Conservation (phyloP, 2,888 invertebrate genomes). For the Neocrepidodera transversa region DNA sequence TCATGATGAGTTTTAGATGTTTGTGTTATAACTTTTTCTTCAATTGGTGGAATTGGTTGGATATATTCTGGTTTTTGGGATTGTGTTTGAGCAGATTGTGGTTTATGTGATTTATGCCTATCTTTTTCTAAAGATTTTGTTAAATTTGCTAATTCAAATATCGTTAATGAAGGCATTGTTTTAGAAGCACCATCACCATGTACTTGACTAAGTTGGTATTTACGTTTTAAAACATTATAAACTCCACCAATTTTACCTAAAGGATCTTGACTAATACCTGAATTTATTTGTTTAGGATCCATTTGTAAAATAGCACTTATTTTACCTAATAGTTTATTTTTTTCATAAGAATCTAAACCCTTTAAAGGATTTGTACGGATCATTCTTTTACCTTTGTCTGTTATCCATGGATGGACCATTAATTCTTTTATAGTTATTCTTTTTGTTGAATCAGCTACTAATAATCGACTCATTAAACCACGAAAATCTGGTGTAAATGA, state of each 20-base stretch:
- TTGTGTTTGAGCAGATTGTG: slow-evolving; percentile 18
- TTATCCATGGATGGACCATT: slow-evolving; percentile 68
- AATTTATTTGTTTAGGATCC: slow-evolving; percentile 60
- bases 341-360: slow-evolving; percentile 53
- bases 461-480: slow-evolving; percentile 63
- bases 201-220: slow-evolving; percentile 42
- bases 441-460: slow-evolving; percentile 64
- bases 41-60: not conserved
- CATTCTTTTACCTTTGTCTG: slow-evolving; percentile 62
- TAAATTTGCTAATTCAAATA: slow-evolving; percentile 31
- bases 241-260: slow-evolving; percentile 68
- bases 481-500: slow-evolving; percentile 60
- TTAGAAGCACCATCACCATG: slow-evolving; percentile 49
- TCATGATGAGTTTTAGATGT: not conserved
- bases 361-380: slow-evolving; percentile 64
- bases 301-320: slow-evolving; percentile 63
- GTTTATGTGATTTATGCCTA: slow-evolving; percentile 27
- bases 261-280: slow-evolving; percentile 64
- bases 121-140: slow-evolving; percentile 37
- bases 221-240: slow-evolving; percentile 65
- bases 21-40: not conserved
- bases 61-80: slow-evolving; percentile 11
- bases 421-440: slow-evolving; percentile 68
- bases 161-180: slow-evolving; percentile 36
- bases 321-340: slow-evolving; percentile 47